Evolutionary conservation across 2,113 vertebrate genomes (phyloP).

Genomic region (Dasyornis broadbenti): DNA sequence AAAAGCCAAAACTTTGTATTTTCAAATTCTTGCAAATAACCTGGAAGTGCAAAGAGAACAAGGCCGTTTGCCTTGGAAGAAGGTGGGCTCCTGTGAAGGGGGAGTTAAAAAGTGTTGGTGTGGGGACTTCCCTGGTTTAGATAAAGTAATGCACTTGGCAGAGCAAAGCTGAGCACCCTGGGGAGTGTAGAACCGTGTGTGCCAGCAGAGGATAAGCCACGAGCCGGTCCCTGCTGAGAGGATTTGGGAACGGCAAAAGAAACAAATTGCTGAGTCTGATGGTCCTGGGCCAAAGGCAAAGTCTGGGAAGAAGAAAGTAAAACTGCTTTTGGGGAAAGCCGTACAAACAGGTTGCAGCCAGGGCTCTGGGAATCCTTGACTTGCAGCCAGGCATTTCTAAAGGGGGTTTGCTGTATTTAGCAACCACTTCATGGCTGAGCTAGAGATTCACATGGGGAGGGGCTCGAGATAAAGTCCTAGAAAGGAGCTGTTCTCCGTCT

Average conservation of each 20-base stretch:
- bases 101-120: accelerated
- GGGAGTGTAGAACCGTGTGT: accelerated
- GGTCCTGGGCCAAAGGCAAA: neutral
- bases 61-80: neutral
- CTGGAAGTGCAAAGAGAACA: neutral
- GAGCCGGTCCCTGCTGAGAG: neutral
- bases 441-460: accelerated
- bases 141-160: neutral
- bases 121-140: neutral
- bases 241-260: neutral
- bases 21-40: neutral
- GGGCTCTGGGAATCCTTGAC: neutral
- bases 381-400: neutral
- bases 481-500: accelerated
- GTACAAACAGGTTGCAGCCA: neutral
- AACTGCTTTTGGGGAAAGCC: neutral
- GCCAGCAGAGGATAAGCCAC: neutral
- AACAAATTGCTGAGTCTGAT: neutral
- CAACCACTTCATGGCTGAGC: neutral
- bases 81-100: neutral
- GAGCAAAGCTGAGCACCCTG: neutral
- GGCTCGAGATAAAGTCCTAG: neutral
- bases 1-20: neutral
- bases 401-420: neutral
- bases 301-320: neutral